Percentiles rank a stretch among this genome's conserved stretches.
Evolutionary conservation across 2,888 invertebrate genomes (phyloP).

Genomic region (Conchocele bisecta): DNA sequence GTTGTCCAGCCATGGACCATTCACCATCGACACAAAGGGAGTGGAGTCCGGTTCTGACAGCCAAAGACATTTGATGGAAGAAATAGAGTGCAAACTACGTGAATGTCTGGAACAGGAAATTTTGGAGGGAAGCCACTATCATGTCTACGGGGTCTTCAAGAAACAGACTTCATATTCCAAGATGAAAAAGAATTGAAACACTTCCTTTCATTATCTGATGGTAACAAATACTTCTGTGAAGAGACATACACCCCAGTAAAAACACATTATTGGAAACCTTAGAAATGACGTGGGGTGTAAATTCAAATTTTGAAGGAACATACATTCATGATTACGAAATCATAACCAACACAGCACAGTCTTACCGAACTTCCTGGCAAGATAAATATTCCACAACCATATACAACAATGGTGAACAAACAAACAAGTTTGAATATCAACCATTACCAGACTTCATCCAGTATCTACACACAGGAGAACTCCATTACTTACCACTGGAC

Average conservation of each 20-base stretch:
- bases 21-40: background rate
- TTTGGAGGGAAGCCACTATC: too few species aligned
- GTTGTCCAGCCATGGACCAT: slow-evolving; percentile 1
- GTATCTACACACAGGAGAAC: background rate
- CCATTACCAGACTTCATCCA: background rate
- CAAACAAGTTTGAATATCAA: background rate
- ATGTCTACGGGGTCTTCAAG: too few species aligned
- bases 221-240: background rate
- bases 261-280: background rate
- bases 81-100: background rate
- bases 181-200: too few species aligned
- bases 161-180: too few species aligned
- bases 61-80: background rate
- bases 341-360: too few species aligned
- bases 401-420: background rate
- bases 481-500: too few species aligned
- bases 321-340: background rate
- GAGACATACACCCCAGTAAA: background rate
- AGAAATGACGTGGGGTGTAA: background rate
- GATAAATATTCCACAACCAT: background rate
- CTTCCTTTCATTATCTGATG: background rate
- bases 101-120: background rate
- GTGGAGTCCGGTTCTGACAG: background rate
- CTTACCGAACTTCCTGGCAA: too few species aligned
- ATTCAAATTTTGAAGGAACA: background rate